Conservation (phyloP, 2,888 invertebrate species). For the Mylabris sibirica region DNA sequence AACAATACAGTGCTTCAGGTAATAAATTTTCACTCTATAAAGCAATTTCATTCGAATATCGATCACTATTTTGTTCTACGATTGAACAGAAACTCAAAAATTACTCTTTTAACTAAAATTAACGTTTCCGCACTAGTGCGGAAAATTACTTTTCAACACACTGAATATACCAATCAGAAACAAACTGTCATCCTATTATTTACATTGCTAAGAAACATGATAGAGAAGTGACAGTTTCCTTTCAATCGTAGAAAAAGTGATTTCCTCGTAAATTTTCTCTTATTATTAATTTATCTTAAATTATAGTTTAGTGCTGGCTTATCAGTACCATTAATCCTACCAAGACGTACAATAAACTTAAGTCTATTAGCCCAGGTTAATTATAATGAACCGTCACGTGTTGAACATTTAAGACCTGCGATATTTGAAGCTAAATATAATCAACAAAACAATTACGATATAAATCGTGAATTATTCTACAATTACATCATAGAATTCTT, state of each 20-base stretch:
- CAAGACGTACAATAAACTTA: slow-evolving; percentile 52
- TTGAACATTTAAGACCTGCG: slow-evolving; percentile 40
- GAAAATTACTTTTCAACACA: too few relatives aligned
- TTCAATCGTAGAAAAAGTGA: too few relatives aligned
- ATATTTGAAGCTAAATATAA: slow-evolving; percentile 46
- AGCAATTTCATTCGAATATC: too few relatives aligned
- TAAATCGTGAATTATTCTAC: slow-evolving; percentile 51
- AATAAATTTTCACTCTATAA: slow-evolving; percentile 8
- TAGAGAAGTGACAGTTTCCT: too few relatives aligned
- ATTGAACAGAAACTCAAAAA: too few relatives aligned
- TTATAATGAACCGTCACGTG: slow-evolving; percentile 46
- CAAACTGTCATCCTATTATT: too few relatives aligned
- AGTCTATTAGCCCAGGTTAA: slow-evolving; percentile 51
- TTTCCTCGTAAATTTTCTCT: too few relatives aligned
- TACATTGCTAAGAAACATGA: too few relatives aligned
- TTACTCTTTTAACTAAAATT: too few relatives aligned
- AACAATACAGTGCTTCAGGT: slow-evolving; percentile 39
- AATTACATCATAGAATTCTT: slow-evolving; percentile 48
- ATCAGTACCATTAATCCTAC: slow-evolving; percentile 52
- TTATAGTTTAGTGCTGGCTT: slow-evolving; percentile 53
- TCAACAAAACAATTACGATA: slow-evolving; percentile 41
- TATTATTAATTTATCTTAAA: too few relatives aligned
- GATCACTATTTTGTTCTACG: slow-evolving; percentile 11
- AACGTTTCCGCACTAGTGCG: too few relatives aligned
- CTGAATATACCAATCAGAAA: too few relatives aligned